These are phyloP conservation scores for Xiphophorus maculatus DNA, from an alignment of 2,113 vertebrate species.

Conservation along the genomic window DNA sequence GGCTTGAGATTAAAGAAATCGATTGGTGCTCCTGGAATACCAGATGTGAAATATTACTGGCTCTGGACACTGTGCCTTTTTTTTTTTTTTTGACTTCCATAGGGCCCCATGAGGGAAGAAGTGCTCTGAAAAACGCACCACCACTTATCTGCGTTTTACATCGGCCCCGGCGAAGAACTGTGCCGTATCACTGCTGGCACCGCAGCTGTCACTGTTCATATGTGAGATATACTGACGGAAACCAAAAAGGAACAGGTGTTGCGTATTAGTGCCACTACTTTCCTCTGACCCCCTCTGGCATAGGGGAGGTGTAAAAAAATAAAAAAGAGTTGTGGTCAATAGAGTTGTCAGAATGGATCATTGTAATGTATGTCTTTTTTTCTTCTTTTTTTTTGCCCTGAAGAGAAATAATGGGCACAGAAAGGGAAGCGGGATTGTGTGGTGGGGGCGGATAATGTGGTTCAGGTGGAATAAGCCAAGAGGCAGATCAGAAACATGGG, in stretches of 20 bases:
- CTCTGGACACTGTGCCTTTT: conserved; percentile 34
- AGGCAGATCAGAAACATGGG: conserved; percentile 51
- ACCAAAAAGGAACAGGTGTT: conserved; percentile 78
- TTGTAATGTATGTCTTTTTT: conserved; percentile 52
- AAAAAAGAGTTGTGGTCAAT: conserved; percentile 39
- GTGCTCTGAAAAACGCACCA: conserved; percentile 25
- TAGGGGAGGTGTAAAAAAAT: conserved; percentile 6
- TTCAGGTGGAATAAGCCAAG: conserved; percentile 59
- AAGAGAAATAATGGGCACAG: conserved; percentile 42
- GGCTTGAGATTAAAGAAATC: conserved; percentile 54
- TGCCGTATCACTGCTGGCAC: conserved; percentile 64
- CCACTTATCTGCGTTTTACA: conserved; percentile 51
- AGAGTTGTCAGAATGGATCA: conserved; percentile 69
- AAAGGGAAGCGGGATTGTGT: background rate
- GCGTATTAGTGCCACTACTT: conserved; percentile 71
- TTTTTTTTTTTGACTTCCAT: conserved; percentile 44
- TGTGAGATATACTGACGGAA: conserved; percentile 71
- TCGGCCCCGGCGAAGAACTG: conserved; percentile 8
- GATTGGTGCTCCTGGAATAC: conserved; percentile 46
- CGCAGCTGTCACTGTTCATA: conserved; percentile 80
- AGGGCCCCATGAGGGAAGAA: conserved; percentile 34
- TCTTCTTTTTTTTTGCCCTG: conserved; percentile 43
- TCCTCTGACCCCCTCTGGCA: conserved; percentile 26
- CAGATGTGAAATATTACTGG: conserved; percentile 67
- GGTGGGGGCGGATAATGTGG: conserved; percentile 26